Base-by-base conservation (phyloP, 2,888 invertebrate species). In the Agrotis clavis region DNA sequence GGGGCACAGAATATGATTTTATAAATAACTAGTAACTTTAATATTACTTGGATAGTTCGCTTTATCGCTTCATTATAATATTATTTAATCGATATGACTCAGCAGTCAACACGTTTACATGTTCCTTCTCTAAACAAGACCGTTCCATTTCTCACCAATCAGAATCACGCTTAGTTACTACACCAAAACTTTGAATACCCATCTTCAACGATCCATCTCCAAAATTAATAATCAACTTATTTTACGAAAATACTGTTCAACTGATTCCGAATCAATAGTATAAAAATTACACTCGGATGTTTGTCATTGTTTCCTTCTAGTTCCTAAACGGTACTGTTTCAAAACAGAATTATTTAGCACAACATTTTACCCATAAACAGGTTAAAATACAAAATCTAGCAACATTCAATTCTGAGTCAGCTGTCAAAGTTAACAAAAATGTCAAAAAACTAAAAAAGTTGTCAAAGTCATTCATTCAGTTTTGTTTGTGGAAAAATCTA, bases 401-500 rank as follows among this genome's bases (percentile, higher is more conserved):
- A 79, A 83, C 71, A 47, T 45, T 9, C 13, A 18, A 5, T 7
- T 3, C 4, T 4, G n/a, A 60, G 53, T 71, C 62, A 71, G 68
- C 63, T 82, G 79, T n/a, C 6, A 4, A 51, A 51, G 16, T n/a
- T 35, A n/a, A 11, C 1, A 50, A 14, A 57, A 67, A 18, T 70
- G 45, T 77, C 67, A 57, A 35, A 57, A 51, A 45, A 45, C 13
- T 63, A n/a, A n/a, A n/a, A n/a, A n/a, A n/a, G n/a, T n/a, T 59
- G 83, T 84, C 86, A 86, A 82, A 80, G 30, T 84, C 74, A 82
- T 75, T 83, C 84, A 60, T 79, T 77, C 74, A 45, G 64, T 80
- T 85, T 86, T 89, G 87, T 90, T 86, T 90, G 90, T 90, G 85
- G 82, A 76, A 86, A 81, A 82, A 78, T 51, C 54, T 70, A 78